Conservation (phyloP, 2,888 invertebrate species). For the Tiliacea aurago region DNA sequence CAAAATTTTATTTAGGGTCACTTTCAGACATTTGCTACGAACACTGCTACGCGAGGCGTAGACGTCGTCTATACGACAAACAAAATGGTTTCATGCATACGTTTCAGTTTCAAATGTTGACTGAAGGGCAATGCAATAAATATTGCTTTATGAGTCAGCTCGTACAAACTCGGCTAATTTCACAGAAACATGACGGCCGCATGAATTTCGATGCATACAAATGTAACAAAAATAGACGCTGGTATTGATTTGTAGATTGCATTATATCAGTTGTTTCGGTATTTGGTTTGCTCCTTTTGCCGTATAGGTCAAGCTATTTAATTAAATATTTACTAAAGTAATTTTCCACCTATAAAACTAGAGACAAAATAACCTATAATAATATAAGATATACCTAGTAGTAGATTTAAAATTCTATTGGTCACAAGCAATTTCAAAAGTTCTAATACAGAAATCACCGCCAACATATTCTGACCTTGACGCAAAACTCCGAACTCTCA, state of each 20-base stretch:
- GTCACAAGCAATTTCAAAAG: background rate
- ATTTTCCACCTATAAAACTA: background rate
- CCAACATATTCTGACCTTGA: background rate
- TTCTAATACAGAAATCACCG: background rate
- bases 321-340: background rate
- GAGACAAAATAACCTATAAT: too few species aligned
- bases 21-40: conserved; percentile 28
- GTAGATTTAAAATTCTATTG: background rate
- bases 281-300: background rate
- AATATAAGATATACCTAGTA: background rate
- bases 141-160: conserved; percentile 35
- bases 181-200: conserved; percentile 32
- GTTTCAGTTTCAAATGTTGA: conserved; percentile 15
- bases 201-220: conserved; percentile 39
- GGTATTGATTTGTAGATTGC: conserved; percentile 41
- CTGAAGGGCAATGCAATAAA: conserved; percentile 24
- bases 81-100: conserved; percentile 1
- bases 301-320: background rate
- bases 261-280: conserved; percentile 11
- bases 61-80: background rate
- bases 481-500: conserved; percentile 30
- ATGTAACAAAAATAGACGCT: conserved; percentile 37
- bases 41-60: conserved; percentile 35
- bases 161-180: conserved; percentile 10
- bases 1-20: background rate